Percentiles rank a stretch among this genome's conserved stretches.
Evolutionary conservation across 2,797 vertebrate species (phyloP).

Genomic region (Propithecus perrieri): DNA sequence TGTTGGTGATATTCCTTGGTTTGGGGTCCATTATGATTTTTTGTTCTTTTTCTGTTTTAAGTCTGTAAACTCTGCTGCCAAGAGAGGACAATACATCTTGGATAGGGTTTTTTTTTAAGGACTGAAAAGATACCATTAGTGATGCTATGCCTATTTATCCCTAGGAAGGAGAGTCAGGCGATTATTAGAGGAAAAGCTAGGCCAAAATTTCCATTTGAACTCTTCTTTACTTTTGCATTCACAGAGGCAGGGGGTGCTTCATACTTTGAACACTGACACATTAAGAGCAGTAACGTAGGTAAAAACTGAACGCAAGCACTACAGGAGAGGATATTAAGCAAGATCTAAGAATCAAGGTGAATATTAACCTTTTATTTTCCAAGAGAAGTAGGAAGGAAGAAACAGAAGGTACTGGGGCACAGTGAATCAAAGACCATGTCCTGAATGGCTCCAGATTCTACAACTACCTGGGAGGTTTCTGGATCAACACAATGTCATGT

Average conservation of each 20-base stretch:
- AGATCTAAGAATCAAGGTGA: constrained; percentile 76
- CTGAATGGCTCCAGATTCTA: not conserved
- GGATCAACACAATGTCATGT: not conserved
- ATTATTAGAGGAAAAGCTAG: constrained; percentile 77
- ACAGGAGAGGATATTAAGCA: constrained; percentile 78
- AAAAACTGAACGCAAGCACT: constrained; percentile 77
- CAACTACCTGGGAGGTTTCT: not conserved
- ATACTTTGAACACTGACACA: constrained; percentile 73
- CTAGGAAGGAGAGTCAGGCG: constrained; percentile 70
- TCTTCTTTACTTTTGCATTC: constrained; percentile 77
- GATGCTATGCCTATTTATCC: constrained; percentile 67
- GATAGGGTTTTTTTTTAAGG: not conserved
- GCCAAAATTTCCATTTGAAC: constrained; percentile 77
- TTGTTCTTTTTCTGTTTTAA: not conserved
- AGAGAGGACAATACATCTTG: constrained; percentile 10
- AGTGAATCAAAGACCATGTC: not conserved
- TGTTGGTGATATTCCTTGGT: not conserved
- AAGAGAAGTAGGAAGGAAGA: constrained; percentile 46
- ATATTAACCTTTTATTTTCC: constrained; percentile 74
- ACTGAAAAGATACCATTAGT: constrained; percentile 61
- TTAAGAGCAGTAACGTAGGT: constrained; percentile 72
- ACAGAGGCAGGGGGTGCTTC: constrained; percentile 70
- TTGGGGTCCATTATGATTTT: not conserved
- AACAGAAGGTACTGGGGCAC: constrained; percentile 35
- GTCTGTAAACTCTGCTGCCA: constrained; percentile 4